These are phyloP conservation scores for Sarcophaga bullata DNA, from an alignment of 1,140 invertebrate genomes.

Conservation along the genomic window DNA sequence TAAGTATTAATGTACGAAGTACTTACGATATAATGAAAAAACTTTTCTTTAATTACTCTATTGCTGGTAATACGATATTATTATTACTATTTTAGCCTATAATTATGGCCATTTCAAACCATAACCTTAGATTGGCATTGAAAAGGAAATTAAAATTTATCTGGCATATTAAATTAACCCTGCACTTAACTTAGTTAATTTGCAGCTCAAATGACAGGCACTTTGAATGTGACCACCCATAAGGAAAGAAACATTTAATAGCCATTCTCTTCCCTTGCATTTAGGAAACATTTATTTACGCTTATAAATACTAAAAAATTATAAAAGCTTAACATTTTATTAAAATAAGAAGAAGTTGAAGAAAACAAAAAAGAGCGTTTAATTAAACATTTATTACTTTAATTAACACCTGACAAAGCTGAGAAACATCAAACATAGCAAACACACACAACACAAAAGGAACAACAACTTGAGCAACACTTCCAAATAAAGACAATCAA, in stretches of 20 bases:
- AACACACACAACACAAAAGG: background rate
- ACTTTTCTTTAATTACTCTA: too few species aligned
- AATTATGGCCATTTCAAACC: background rate
- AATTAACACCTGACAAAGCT: constrained; percentile 20
- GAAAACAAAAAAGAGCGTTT: background rate
- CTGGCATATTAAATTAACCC: background rate
- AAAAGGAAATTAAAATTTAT: constrained; percentile 3
- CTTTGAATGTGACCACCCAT: background rate
- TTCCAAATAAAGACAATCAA: constrained; percentile 10
- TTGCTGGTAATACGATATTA: too few species aligned
- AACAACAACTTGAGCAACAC: too few species aligned
- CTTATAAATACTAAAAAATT: background rate
- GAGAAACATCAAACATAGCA: background rate
- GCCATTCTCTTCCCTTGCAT: background rate
- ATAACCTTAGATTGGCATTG: constrained; percentile 3
- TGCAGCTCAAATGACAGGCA: background rate
- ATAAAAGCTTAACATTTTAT: background rate
- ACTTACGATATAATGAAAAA: too few species aligned
- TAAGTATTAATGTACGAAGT: too few species aligned
- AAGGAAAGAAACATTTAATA: background rate
- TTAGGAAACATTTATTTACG: background rate
- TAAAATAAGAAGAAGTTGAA: too few species aligned
- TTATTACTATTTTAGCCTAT: background rate
- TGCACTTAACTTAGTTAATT: background rate
- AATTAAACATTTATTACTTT: constrained; percentile 22